Percentiles rank a stretch among this genome's conserved stretches.
Conservation (phyloP, 1,140 invertebrate species). For the Berghia stephanieae region DNA sequence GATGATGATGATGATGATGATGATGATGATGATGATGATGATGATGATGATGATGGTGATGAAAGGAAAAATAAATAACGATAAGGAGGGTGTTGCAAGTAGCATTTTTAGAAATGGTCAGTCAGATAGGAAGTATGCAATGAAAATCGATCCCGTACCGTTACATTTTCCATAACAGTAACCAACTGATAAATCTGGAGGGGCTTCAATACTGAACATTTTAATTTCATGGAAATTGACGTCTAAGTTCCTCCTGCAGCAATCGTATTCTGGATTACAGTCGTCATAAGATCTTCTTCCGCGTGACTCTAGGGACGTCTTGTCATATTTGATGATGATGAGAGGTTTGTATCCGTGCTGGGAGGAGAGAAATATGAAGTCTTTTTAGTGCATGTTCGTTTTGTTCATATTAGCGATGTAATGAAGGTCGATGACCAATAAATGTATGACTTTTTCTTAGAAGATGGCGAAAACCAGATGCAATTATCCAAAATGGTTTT, state of each 20-base stretch:
- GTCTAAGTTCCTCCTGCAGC: neutral
- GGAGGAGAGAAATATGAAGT: too few species aligned
- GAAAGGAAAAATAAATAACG: too few species aligned
- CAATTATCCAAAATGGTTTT: too few species aligned
- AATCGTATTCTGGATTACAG: constrained; percentile 4
- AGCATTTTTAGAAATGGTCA: too few species aligned
- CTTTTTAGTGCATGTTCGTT: too few species aligned
- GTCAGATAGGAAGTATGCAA: too few species aligned
- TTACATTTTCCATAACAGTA: constrained; percentile 15
- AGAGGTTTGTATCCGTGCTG: constrained; percentile 23
- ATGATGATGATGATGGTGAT: neutral
- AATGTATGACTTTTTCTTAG: too few species aligned
- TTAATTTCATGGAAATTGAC: constrained; percentile 2
- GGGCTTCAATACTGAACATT: neutral
- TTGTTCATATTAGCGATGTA: too few species aligned
- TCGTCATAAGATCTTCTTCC: neutral
- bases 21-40: constrained; percentile 1
- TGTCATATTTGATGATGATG: constrained; percentile 7
- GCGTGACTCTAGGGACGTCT: neutral
- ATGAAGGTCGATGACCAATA: too few species aligned
- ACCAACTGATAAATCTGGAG: neutral
- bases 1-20: constrained; percentile 9
- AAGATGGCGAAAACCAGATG: too few species aligned
- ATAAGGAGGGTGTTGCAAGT: too few species aligned
- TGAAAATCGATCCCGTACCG: too few species aligned